Evolutionary conservation across 1,140 invertebrate genomes (phyloP).

Genomic region (Drosophila gunungcola): DNA sequence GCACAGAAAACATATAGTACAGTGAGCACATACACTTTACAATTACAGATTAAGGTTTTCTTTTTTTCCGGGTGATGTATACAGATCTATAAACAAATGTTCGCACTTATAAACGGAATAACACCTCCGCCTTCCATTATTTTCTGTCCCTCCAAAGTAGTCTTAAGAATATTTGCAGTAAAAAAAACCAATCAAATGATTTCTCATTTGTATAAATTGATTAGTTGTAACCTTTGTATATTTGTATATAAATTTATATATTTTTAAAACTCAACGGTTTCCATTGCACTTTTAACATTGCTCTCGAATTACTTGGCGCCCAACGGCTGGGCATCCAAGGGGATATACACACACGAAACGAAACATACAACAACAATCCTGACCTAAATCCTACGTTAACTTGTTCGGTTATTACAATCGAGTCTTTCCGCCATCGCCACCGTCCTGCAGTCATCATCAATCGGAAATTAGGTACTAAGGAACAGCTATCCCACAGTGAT

Average conservation of each 20-base stretch:
- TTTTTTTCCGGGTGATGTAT: conserved; percentile 20
- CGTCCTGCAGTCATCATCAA: conserved; percentile 4
- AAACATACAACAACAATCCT: conserved; percentile 19
- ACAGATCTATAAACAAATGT: conserved; percentile 51
- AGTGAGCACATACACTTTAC: conserved; percentile 37
- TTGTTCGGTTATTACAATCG: conserved; percentile 48
- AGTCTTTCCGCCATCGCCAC: conserved; percentile 29
- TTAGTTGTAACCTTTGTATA: conserved; percentile 43
- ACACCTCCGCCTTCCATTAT: conserved; percentile 1
- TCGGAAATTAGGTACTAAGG: conserved; percentile 40
- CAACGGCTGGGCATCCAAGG: not conserved
- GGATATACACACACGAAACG: conserved; percentile 24
- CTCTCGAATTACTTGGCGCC: conserved; percentile 40
- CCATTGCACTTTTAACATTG: conserved; percentile 59
- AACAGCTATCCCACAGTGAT: conserved; percentile 30
- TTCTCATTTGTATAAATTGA: conserved; percentile 37
- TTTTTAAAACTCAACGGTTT: conserved; percentile 51
- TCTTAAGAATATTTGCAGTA: conserved; percentile 47
- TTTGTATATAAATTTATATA: conserved; percentile 58
- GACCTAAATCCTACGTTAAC: conserved; percentile 49
- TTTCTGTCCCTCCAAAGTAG: conserved; percentile 37
- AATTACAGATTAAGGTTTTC: conserved; percentile 17
- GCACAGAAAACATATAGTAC: conserved; percentile 48
- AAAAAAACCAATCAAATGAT: conserved; percentile 46
- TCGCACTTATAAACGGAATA: conserved; percentile 23